Conservation (phyloP, 2,113 vertebrate species). For the Pygoscelis adeliae region DNA sequence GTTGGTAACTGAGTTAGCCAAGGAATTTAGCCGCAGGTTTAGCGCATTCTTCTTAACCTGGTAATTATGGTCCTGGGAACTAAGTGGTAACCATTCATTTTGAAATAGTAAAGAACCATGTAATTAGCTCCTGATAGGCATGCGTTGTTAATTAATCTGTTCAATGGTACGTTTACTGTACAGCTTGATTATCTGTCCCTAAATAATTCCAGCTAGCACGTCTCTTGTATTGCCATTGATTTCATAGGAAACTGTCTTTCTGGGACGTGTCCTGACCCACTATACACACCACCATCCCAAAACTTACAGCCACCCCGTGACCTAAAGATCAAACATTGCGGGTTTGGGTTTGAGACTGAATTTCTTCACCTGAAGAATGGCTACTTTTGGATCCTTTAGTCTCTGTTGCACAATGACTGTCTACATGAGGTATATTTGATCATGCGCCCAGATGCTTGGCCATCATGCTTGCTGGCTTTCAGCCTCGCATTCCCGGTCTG, state of each 20-base stretch:
- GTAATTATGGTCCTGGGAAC: not conserved
- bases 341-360: not conserved
- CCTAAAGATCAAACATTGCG: too few species aligned
- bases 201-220: not conserved
- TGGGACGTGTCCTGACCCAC: not conserved
- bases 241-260: not conserved
- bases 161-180: not conserved
- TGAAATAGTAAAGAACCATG: not conserved
- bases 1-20: not conserved
- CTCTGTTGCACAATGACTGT: rapidly evolving
- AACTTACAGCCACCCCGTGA: not conserved
- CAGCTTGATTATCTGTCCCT: not conserved
- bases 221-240: not conserved
- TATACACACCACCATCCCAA: not conserved
- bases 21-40: not conserved
- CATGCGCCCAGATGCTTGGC: not conserved
- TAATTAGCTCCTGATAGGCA: slow-evolving; percentile 27
- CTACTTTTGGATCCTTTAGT: rapidly evolving
- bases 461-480: not conserved
- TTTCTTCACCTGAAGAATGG: not conserved
- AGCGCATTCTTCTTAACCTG: not conserved
- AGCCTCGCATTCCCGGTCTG: rapidly evolving
- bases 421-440: rapidly evolving
- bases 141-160: not conserved
- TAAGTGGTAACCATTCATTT: not conserved